A percentile compares a stretch with the other conserved stretches of the same genome.
Conservation (phyloP, 2,113 vertebrate genomes). For the Tauraco erythrolophus region DNA sequence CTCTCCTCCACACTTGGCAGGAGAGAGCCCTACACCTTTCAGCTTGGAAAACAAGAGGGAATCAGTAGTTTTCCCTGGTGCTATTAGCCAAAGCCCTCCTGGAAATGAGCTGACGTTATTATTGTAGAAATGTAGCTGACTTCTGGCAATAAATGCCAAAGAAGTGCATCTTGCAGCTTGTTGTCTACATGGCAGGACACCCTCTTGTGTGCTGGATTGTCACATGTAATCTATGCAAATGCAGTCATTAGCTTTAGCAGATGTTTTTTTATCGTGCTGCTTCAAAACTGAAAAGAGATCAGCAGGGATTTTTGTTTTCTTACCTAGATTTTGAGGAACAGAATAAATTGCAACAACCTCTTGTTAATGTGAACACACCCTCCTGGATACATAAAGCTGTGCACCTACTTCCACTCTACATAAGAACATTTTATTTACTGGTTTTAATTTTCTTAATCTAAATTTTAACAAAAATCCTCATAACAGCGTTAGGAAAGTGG, state of each 20-base stretch:
- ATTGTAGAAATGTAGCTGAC: neutral
- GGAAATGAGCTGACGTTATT: neutral
- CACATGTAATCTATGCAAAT: constrained; percentile 59
- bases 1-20: neutral
- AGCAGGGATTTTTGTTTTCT: constrained; percentile 1
- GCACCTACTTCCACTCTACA: neutral
- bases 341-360: neutral
- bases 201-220: constrained; percentile 49
- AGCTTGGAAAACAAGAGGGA: neutral
- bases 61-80: neutral
- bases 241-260: constrained; percentile 49
- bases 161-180: constrained; percentile 13
- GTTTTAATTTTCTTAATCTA: neutral
- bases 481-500: neutral
- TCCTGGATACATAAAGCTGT: neutral
- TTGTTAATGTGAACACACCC: neutral
- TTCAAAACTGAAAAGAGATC: constrained; percentile 24
- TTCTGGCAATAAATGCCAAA: neutral
- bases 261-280: constrained; percentile 32
- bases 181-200: constrained; percentile 25
- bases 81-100: neutral
- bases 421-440: neutral
- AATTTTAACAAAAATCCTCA: neutral
- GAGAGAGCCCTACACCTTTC: neutral
- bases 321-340: neutral